Base-by-base conservation (phyloP, 2,888 invertebrate genomes). In the Hylaea fasciaria region DNA sequence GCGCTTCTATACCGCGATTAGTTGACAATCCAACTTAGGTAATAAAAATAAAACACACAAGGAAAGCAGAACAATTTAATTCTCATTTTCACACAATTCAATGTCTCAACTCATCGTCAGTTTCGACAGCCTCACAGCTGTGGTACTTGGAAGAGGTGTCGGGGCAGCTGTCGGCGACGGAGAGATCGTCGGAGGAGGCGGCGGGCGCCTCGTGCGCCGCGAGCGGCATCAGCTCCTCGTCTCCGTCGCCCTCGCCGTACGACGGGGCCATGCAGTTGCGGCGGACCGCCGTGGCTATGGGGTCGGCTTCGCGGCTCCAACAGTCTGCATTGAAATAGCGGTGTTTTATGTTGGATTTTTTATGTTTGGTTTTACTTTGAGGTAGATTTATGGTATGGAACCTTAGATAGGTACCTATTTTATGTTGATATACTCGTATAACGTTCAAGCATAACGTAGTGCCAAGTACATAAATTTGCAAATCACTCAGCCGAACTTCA, bases 71-170 rank as follows among this genome's bases (percentile, higher is more conserved):
- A 47, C 16, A 43, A 13, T 56, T 56, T 56, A 50, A 12, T 57
- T 8, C 35, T 16, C 22, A 29, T 14, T 29, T 29, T 8, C n/a
- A 13, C 12, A 47, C n/a, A 16, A 14, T 37, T 43, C 78, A 91
- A 77, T 91, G 89, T 58, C 82, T 78, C 7, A 92, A 71, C 69
- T 93, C 92, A 58, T 93, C 93, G 67, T 94, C 93, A 60, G 93
- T 94, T 69, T 95, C 95, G 0, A 95, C 95, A 12, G 95, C 93
- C 83, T 96, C 95, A 72, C 95, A 95, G 77, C 95, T 95, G 78
- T 96, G 95, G 78, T 95, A 96, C 75, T 95, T 96, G 39, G 95
- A 95, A 58, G 95, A 95, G 0, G 95, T 95, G 72, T 96, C 96
- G 16, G 95, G 91, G 92, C 95, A 95, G 74, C 95, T 95, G 76